Percentiles rank a stretch among this genome's conserved stretches.
Conservation (phyloP, 2,888 invertebrate species). For the Aleiodes alternator region DNA sequence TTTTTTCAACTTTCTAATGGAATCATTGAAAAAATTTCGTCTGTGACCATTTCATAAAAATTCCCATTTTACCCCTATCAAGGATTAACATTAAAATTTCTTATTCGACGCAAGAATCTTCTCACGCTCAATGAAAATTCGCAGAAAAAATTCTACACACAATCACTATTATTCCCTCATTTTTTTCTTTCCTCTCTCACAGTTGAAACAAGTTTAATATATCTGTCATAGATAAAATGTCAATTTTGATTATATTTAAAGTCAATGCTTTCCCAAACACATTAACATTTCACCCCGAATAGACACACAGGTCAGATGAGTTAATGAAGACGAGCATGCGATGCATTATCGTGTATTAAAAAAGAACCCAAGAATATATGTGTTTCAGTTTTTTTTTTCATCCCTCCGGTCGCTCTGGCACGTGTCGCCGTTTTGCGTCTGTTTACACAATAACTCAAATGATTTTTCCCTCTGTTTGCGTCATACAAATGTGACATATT, state of each 20-base stretch:
- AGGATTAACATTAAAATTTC: too few species aligned
- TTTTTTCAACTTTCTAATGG: too few species aligned
- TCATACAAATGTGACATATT: not conserved
- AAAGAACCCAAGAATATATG: slow-evolving; percentile 41
- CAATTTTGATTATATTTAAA: slow-evolving; percentile 29
- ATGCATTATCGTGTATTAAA: slow-evolving; percentile 70
- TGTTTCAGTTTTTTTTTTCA: not conserved
- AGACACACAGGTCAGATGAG: slow-evolving; percentile 53
- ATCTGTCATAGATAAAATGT: slow-evolving; percentile 13
- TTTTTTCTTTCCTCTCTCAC: not conserved
- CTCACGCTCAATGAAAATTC: not conserved
- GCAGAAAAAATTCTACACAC: not conserved
- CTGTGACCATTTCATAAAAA: too few species aligned
- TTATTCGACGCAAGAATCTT: not conserved
- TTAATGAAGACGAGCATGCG: slow-evolving; percentile 74
- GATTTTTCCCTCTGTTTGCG: slow-evolving; percentile 2
- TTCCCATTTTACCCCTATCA: too few species aligned
- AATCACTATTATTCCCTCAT: not conserved
- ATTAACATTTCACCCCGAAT: slow-evolving; percentile 27
- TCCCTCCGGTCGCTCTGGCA: slow-evolving; percentile 38
- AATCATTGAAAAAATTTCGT: too few species aligned
- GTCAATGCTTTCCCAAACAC: slow-evolving; percentile 28
- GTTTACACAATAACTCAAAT: not conserved
- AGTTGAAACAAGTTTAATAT: slow-evolving; percentile 1
- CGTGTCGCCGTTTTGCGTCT: slow-evolving; percentile 41